phyloP scores from a whole-genome alignment of 2,113 vertebrate species.

The Origma solitaria region DNA sequence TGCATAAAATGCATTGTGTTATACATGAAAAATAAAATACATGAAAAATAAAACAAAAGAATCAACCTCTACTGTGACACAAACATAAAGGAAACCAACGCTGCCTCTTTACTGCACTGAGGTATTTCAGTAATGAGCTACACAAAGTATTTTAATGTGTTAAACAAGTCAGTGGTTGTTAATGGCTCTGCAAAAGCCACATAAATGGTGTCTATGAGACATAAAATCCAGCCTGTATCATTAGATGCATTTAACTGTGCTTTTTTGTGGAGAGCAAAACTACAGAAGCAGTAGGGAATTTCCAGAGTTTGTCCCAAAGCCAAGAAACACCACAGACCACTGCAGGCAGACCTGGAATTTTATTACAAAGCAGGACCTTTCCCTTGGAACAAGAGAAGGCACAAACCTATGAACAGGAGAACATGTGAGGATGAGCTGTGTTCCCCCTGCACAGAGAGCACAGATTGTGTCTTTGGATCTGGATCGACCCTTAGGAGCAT shows the following conservation, averaged over 20 bases:
- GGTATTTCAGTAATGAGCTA: constrained; percentile 9
- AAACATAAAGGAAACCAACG: background rate
- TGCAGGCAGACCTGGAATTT: background rate
- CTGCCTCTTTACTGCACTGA: background rate
- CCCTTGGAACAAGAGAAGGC: background rate
- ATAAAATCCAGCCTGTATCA: constrained; percentile 5
- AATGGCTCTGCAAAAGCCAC: constrained; percentile 20
- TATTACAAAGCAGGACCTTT: background rate
- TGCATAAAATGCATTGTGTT: background rate
- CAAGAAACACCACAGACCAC: background rate
- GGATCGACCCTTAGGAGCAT: rapidly evolving
- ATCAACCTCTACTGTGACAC: background rate
- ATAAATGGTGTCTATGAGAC: constrained; percentile 19
- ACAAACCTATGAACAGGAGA: background rate
- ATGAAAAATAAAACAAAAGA: background rate
- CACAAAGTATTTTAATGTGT: background rate
- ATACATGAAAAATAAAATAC: background rate
- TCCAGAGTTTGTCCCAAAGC: constrained; percentile 24
- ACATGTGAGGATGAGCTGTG: background rate
- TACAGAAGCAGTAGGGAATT: constrained; percentile 40
- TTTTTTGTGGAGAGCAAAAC: constrained; percentile 31
- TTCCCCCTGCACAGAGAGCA: background rate
- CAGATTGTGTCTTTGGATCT: rapidly evolving
- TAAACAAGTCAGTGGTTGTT: constrained; percentile 21
- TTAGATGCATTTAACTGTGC: constrained; percentile 12